These are phyloP conservation scores for Heliothis virescens DNA, from an alignment of 1,140 invertebrate species.

Conservation along the genomic window DNA sequence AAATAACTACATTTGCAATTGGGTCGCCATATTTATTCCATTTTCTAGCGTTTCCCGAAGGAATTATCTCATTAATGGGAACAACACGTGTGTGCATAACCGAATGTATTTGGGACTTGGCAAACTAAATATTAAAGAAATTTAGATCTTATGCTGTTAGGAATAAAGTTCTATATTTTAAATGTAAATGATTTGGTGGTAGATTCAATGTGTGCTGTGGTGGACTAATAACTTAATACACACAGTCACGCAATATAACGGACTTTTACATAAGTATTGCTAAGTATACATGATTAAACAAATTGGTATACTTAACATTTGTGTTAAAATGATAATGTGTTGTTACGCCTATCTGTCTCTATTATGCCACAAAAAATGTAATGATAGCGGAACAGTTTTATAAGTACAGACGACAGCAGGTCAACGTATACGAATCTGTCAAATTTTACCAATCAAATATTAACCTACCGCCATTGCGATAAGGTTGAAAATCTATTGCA, in stretches of 20 bases:
- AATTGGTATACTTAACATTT: constrained; percentile 20
- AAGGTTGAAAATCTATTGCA: too few species aligned
- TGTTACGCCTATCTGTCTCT: not conserved
- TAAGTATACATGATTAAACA: constrained; percentile 19
- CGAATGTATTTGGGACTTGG: constrained; percentile 37
- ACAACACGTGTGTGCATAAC: constrained; percentile 55
- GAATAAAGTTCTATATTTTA: constrained; percentile 23
- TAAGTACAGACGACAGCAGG: too few species aligned
- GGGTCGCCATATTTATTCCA: constrained; percentile 56
- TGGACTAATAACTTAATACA: constrained; percentile 55
- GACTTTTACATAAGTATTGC: constrained; percentile 25
- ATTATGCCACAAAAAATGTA: constrained; percentile 9
- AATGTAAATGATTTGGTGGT: not conserved
- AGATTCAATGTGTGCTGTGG: constrained; percentile 44
- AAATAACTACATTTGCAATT: constrained; percentile 58
- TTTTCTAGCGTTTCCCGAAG: constrained; percentile 56
- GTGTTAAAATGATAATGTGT: constrained; percentile 17
- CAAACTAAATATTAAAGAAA: constrained; percentile 34
- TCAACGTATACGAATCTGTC: too few species aligned
- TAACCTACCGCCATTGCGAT: too few species aligned
- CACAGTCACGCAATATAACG: constrained; percentile 40
- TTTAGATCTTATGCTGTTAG: constrained; percentile 32
- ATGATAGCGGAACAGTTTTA: not conserved
- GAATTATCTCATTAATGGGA: constrained; percentile 63
- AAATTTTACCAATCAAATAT: too few species aligned